phyloP scores from a whole-genome alignment of 2,797 vertebrate genomes.

The Thalassophryne amazonica region DNA sequence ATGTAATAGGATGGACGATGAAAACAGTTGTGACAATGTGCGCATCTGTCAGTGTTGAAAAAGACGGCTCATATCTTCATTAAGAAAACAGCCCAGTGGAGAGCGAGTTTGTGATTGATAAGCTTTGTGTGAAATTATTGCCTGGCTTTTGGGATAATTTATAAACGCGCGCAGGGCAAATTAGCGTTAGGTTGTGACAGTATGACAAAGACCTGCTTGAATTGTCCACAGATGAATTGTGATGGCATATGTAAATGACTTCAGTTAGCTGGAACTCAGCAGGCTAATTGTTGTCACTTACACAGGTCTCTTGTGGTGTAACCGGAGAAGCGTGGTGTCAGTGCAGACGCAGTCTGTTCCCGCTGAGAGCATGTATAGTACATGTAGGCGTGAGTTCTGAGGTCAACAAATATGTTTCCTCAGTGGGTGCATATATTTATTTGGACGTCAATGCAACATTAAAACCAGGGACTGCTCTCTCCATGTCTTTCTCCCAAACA shows the following conservation, averaged over 20 bases:
- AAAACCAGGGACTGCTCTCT: too few species aligned
- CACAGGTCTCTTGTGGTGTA: conserved; percentile 58
- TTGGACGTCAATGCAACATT: conserved; percentile 26
- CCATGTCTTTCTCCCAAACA: too few species aligned
- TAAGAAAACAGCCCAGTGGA: conserved; percentile 11
- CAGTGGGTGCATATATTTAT: conserved; percentile 24
- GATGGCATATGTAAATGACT: conserved; percentile 68
- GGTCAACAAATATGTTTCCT: conserved; percentile 11
- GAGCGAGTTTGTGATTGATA: conserved; percentile 27
- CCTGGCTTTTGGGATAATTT: conserved; percentile 37
- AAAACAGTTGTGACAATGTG: conserved; percentile 57
- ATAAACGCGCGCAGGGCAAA: conserved; percentile 5
- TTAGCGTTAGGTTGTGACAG: conserved; percentile 47
- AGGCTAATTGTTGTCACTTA: conserved; percentile 74
- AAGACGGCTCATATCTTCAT: conserved; percentile 50
- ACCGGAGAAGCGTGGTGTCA: conserved; percentile 40
- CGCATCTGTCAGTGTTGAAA: conserved; percentile 48
- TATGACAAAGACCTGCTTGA: conserved; percentile 44
- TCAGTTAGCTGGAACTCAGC: conserved; percentile 73
- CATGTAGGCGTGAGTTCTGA: conserved; percentile 15
- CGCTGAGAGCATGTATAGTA: not conserved
- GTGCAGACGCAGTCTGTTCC: not conserved
- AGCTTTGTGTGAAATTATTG: conserved; percentile 31
- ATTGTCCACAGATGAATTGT: conserved; percentile 56
- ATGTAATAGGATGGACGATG: conserved; percentile 58